phyloP scores from a whole-genome alignment of 2,888 invertebrate genomes.

The Andrena hattorfiana region DNA sequence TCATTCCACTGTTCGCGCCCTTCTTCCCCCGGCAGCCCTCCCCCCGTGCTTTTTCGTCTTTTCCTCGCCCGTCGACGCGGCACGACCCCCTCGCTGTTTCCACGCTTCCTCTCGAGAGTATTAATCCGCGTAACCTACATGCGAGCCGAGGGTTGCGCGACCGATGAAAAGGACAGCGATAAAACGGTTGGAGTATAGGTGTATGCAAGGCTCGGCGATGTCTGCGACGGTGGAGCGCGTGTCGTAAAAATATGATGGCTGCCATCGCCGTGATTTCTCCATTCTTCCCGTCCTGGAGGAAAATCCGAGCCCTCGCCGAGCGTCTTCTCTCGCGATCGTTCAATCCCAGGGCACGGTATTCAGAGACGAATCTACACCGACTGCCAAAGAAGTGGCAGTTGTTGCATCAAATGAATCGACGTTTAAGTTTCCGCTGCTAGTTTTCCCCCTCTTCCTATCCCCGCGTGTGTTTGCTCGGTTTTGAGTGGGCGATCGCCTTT shows the following conservation, averaged over 20 bases:
- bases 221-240: constrained; percentile 33
- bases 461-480: background rate
- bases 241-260: constrained; percentile 55
- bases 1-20: constrained; percentile 1
- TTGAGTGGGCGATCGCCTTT: background rate
- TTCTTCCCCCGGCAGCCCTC: background rate
- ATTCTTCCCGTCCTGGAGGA: background rate
- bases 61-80: constrained; percentile 31
- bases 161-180: constrained; percentile 61
- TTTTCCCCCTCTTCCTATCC: background rate
- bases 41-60: background rate
- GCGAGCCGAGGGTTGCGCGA: constrained; percentile 26
- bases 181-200: constrained; percentile 33
- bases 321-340: constrained; percentile 15
- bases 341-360: constrained; percentile 20
- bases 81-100: constrained; percentile 25
- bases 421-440: background rate
- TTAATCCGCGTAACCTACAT: constrained; percentile 69
- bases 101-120: constrained; percentile 50
- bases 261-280: constrained; percentile 27
- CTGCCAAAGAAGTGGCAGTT: background rate
- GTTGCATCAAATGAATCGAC: constrained; percentile 1
- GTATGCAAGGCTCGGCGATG: constrained; percentile 35
- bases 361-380: background rate
- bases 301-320: constrained; percentile 7